Percentiles rank a stretch among this genome's conserved stretches.
These are phyloP conservation scores for Chamaetylas fuelleborni DNA, from an alignment of 2,113 vertebrate genomes.

Conservation along the genomic window DNA sequence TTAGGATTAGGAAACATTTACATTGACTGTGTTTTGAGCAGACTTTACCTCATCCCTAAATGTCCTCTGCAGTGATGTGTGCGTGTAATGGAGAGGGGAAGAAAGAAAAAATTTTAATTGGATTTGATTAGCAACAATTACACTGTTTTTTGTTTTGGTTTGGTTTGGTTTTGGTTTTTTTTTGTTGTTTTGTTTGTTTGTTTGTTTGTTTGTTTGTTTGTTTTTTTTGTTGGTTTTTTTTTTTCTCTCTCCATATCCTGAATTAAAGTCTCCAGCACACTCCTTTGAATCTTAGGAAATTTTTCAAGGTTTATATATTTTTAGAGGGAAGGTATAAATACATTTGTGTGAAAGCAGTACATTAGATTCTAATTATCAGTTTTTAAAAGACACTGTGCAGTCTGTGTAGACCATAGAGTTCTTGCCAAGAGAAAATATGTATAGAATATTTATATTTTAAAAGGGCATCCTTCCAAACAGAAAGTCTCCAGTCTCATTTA, in stretches of 20 bases:
- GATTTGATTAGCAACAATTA: neutral
- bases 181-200: too few species aligned
- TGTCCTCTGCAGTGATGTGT: fast-evolving
- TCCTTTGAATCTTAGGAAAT: neutral
- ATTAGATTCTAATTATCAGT: neutral
- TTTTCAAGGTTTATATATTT: neutral
- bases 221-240: too few species aligned
- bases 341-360: neutral
- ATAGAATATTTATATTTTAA: neutral
- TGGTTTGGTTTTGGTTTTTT: too few species aligned
- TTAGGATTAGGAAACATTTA: neutral
- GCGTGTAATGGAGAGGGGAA: neutral
- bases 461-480: neutral
- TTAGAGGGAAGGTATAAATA: neutral
- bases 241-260: neutral
- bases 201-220: too few species aligned
- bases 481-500: neutral
- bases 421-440: neutral
- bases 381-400: neutral
- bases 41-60: neutral
- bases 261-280: neutral
- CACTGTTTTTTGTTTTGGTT: neutral
- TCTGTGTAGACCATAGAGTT: neutral
- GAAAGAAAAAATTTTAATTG: neutral
- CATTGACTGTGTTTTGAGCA: neutral